Evolutionary conservation across 2,888 invertebrate species (phyloP).

Genomic region (Erpobdella octoculata): DNA sequence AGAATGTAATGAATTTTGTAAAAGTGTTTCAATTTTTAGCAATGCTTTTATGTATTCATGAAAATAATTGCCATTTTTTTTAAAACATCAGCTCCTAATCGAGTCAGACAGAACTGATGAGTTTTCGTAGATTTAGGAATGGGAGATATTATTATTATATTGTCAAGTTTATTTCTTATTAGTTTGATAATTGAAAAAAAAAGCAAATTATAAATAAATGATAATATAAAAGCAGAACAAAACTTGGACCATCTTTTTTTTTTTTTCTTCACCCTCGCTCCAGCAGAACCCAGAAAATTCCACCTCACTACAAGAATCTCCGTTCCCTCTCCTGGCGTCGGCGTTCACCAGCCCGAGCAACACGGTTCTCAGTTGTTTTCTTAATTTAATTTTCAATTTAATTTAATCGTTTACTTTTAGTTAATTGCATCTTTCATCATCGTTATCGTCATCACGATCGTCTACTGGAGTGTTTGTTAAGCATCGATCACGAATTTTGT

Average conservation of each 20-base stretch:
- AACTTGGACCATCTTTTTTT: no score
- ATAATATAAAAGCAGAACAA: no score
- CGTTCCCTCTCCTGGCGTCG: slow-evolving; percentile 23
- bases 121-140: no score
- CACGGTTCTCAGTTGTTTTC: background rate
- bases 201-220: background rate
- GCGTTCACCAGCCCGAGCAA: slow-evolving; percentile 23
- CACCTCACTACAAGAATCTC: slow-evolving; percentile 24
- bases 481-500: slow-evolving; percentile 36
- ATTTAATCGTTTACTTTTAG: slow-evolving; percentile 51
- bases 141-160: no score
- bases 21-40: no score
- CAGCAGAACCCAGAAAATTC: slow-evolving; percentile 16
- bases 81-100: no score
- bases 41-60: no score
- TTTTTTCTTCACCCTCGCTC: background rate
- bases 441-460: slow-evolving; percentile 50
- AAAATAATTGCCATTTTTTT: no score
- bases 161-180: background rate
- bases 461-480: slow-evolving; percentile 50
- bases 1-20: no score
- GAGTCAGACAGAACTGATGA: no score
- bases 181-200: background rate
- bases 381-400: background rate
- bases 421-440: slow-evolving; percentile 49